These are phyloP conservation scores for Pampus argenteus DNA, from an alignment of 2,797 vertebrate species.

Conservation along the genomic window DNA sequence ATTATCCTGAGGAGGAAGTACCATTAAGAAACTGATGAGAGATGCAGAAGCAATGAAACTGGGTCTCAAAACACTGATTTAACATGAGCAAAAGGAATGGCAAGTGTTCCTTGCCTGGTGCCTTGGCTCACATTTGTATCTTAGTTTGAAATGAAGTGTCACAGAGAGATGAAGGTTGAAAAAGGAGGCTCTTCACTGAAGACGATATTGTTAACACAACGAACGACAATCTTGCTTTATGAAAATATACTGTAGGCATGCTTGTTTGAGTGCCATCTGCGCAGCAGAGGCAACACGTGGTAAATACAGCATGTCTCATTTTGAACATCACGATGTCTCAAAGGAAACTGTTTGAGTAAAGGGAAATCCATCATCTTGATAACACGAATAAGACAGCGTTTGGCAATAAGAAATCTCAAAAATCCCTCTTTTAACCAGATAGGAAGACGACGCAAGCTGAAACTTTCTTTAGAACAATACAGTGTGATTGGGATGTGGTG, in stretches of 20 bases:
- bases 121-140: constrained; percentile 9
- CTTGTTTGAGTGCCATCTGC: constrained; percentile 73
- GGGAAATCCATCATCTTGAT: constrained; percentile 55
- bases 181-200: constrained; percentile 28
- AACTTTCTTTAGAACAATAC: constrained; percentile 50
- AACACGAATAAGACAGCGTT: not conserved
- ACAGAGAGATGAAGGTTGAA: constrained; percentile 12
- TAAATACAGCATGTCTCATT: constrained; percentile 71
- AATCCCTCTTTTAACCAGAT: constrained; percentile 42
- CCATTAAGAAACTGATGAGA: constrained; percentile 6
- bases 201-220: constrained; percentile 44
- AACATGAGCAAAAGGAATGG: not conserved
- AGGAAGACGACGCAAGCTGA: constrained; percentile 39
- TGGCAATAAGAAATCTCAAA: not conserved
- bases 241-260: constrained; percentile 61
- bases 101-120: not conserved
- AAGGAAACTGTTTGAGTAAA: constrained; percentile 35
- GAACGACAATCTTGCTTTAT: constrained; percentile 75
- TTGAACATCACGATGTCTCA: constrained; percentile 57
- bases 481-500: constrained; percentile 72
- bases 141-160: constrained; percentile 13
- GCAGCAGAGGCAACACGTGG: constrained; percentile 70
- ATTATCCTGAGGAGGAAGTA: constrained; percentile 3
- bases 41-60: constrained; percentile 7
- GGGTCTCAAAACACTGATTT: constrained; percentile 21